Evolutionary conservation across 2,113 vertebrate species (phyloP).

Genomic region (Dicentrarchus labrax): DNA sequence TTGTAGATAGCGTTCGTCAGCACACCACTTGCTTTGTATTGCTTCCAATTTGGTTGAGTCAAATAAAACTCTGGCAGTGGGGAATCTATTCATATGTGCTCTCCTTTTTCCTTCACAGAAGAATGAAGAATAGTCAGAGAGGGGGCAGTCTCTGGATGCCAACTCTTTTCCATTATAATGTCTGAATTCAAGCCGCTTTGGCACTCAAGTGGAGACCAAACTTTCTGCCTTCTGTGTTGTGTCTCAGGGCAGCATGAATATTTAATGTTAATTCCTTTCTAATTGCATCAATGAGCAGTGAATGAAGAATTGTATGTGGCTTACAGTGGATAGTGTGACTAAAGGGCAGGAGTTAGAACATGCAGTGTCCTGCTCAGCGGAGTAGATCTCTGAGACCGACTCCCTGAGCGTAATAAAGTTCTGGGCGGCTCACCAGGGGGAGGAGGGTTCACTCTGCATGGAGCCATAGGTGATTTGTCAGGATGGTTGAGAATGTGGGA

Average conservation of each 20-base stretch:
- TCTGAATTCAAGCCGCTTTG: slow-evolving; percentile 44
- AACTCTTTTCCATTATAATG: slow-evolving; percentile 58
- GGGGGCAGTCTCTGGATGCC: slow-evolving; percentile 30
- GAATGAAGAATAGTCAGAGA: slow-evolving; percentile 53
- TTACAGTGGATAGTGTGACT: slow-evolving; percentile 48
- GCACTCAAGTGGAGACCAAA: slow-evolving; percentile 43
- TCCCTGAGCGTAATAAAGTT: slow-evolving; percentile 64
- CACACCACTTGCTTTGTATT: slow-evolving; percentile 53
- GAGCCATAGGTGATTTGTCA: slow-evolving; percentile 72
- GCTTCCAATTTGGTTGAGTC: slow-evolving; percentile 58
- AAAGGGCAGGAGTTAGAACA: slow-evolving; percentile 58
- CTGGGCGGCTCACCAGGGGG: slow-evolving; percentile 30
- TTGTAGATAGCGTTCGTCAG: slow-evolving; percentile 64
- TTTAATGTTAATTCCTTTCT: slow-evolving; percentile 72
- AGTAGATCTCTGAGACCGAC: slow-evolving; percentile 38
- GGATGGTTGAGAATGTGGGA: slow-evolving; percentile 43
- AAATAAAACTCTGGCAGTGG: slow-evolving; percentile 49
- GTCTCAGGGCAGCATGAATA: slow-evolving; percentile 30
- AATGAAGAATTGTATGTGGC: slow-evolving; percentile 52
- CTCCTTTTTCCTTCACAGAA: slow-evolving; percentile 44
- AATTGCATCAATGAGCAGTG: slow-evolving; percentile 72
- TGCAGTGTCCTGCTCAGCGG: slow-evolving; percentile 51
- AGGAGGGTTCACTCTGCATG: slow-evolving; percentile 40
- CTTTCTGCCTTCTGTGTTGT: slow-evolving; percentile 32
- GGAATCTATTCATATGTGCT: slow-evolving; percentile 61